Evolutionary conservation across 1,140 invertebrate species (phyloP).

Genomic region (Medauroidea extradentata): DNA sequence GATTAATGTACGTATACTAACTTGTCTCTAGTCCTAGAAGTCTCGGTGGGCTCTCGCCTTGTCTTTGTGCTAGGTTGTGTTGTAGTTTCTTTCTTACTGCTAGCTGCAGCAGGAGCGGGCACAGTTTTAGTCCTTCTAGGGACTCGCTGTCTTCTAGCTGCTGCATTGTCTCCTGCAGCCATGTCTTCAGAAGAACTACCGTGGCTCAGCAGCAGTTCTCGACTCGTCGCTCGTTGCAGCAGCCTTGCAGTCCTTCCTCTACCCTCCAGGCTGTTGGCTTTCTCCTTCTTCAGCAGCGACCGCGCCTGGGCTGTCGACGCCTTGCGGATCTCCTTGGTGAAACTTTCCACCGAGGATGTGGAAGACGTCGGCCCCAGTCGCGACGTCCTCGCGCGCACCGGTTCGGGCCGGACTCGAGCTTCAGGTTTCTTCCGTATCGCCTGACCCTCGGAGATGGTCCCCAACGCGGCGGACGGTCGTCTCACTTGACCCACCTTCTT

Average conservation of each 20-base stretch:
- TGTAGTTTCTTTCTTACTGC: no score
- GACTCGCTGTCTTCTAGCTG: not conserved
- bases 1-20: no score
- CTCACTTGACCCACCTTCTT: not conserved
- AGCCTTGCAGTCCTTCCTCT: slow-evolving; percentile 39
- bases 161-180: slow-evolving; percentile 32
- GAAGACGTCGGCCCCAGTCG: slow-evolving; percentile 29
- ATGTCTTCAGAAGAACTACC: slow-evolving; percentile 49
- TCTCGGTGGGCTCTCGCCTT: no score
- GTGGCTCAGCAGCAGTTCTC: slow-evolving; percentile 42
- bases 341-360: slow-evolving; percentile 44
- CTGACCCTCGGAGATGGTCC: slow-evolving; percentile 46
- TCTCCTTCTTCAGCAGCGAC: not conserved
- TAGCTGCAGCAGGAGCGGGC: no score
- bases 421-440: slow-evolving; percentile 34
- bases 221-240: slow-evolving; percentile 45
- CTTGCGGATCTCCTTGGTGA: slow-evolving; percentile 21
- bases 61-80: no score
- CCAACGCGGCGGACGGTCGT: slow-evolving; percentile 24
- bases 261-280: slow-evolving; percentile 11
- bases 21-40: no score
- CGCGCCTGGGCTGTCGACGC: slow-evolving; percentile 9
- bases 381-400: slow-evolving; percentile 10
- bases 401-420: slow-evolving; percentile 16
- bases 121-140: not conserved